phyloP scores from a whole-genome alignment of 2,797 vertebrate genomes.

The Apogon talboti region DNA sequence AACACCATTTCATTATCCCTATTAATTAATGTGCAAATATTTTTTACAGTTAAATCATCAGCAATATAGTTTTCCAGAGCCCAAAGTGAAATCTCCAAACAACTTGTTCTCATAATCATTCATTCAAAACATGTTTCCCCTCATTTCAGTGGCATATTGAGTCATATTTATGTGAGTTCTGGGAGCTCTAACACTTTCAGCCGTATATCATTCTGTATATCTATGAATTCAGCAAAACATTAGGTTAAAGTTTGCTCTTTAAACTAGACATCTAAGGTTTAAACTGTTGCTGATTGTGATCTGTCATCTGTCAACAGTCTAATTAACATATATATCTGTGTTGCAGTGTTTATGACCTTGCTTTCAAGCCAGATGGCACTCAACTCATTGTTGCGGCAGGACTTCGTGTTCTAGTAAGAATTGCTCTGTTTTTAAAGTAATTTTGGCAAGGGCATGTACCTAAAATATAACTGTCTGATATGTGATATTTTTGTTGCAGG shows the following conservation, averaged over 20 bases:
- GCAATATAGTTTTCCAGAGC: no score
- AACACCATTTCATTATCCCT: no score
- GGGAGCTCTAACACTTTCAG: no score
- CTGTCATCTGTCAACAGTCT: not conserved
- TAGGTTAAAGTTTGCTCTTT: not conserved
- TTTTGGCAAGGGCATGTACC: slow-evolving; percentile 3
- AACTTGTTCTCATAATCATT: no score
- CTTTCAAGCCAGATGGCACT: slow-evolving; percentile 96
- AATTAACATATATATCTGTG: not conserved
- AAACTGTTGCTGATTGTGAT: not conserved
- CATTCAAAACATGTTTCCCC: no score
- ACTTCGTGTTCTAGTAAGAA: slow-evolving; percentile 91
- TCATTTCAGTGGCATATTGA: no score
- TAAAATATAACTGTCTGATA: slow-evolving; percentile 5
- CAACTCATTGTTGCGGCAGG: slow-evolving; percentile 96
- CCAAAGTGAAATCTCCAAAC: no score
- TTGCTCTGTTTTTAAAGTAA: slow-evolving; percentile 8
- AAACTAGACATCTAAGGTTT: not conserved
- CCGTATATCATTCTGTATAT: no score
- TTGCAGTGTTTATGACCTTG: slow-evolving; percentile 93
- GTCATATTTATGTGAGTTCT: no score
- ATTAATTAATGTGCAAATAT: no score
- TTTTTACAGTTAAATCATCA: no score
- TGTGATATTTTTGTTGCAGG: slow-evolving; percentile 78
- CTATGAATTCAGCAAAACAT: no score